Conservation (phyloP, 2,113 vertebrate species). For the Nycticorax nycticorax region DNA sequence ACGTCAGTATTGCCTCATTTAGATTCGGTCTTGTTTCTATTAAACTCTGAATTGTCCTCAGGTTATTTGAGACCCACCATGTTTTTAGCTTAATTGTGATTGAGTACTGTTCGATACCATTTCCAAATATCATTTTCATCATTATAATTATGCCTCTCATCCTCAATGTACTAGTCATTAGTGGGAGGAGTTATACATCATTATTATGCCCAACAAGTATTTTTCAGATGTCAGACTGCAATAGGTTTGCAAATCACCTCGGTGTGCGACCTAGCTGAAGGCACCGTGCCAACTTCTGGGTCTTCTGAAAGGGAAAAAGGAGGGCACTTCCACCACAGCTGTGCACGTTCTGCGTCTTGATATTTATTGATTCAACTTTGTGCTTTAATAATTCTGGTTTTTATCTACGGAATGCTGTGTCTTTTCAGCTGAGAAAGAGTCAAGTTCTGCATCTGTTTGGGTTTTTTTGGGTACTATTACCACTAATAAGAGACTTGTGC, state of each 20-base stretch:
- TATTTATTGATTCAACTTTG: not conserved
- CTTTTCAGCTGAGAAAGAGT: not conserved
- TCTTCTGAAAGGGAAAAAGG: not conserved
- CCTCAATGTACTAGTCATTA: not conserved
- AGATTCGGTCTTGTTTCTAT: not conserved
- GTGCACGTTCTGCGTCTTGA: not conserved
- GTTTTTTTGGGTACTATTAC: not conserved
- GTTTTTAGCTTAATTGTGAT: not conserved
- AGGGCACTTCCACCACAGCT: not conserved
- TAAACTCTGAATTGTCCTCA: not conserved
- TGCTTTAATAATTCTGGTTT: not conserved
- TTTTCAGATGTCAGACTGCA: not conserved
- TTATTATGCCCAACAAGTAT: not conserved
- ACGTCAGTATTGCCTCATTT: not conserved
- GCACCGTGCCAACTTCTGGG: not conserved
- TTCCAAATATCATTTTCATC: not conserved
- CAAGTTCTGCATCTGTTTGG: not conserved
- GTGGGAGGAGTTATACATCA: not conserved
- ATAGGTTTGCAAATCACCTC: not conserved
- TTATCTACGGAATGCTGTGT: not conserved
- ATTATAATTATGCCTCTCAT: not conserved
- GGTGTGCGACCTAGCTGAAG: not conserved
- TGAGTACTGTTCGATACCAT: not conserved
- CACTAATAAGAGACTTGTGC: not conserved
- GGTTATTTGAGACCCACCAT: not conserved